Base-by-base conservation (phyloP, 2,113 vertebrate genomes). In the Catharus bicknelli region DNA sequence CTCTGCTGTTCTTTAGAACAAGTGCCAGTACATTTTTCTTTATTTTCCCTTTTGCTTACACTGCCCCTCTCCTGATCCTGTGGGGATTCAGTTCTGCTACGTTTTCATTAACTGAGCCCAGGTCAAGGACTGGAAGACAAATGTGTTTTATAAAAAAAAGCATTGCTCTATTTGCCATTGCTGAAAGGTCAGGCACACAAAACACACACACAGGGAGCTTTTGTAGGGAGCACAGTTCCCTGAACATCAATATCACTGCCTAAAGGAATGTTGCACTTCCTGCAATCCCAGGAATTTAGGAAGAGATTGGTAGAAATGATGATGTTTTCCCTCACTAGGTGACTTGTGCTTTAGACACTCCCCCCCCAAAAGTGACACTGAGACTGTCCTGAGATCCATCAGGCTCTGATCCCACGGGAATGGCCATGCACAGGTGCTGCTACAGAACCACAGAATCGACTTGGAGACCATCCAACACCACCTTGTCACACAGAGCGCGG, bases 91-190 rank as follows among this genome's bases (percentile, higher is more conserved):
- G 51, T 59, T 89, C 62, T 70, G 62, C 86, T 69, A 83, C 1
- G 11, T 94, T 89, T 93, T 87, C 76, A 89, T 90, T 81, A 63
- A 80, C 36, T 11, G 36, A 83, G 72, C 27, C 27, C 62, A 80
- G 86, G 90, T 90, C 90, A 93, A 95, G 75, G 90, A 63, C 57
- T 54, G 32, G 10, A 43, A 92, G 78, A 95, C 21, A 80, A 85
- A 93, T 13, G n/a, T 42, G 47, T 63, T 70, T 59, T 67, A 69
- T 30, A 74, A 45, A 73, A 89, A 73, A 43, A 63, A 7, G 17
- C 0, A 0, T 53, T 67, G 62, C 66, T 89, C 43, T 62, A 8
- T 64, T 89, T 79, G 76, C 54, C 67, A 68, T 15, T 64, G 67
- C 57, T 76, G 18, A 62, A 95, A 95, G 80, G 69, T 86, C 67